Evolutionary conservation across 2,888 invertebrate species (phyloP).

Genomic region (Julus scandinavius): DNA sequence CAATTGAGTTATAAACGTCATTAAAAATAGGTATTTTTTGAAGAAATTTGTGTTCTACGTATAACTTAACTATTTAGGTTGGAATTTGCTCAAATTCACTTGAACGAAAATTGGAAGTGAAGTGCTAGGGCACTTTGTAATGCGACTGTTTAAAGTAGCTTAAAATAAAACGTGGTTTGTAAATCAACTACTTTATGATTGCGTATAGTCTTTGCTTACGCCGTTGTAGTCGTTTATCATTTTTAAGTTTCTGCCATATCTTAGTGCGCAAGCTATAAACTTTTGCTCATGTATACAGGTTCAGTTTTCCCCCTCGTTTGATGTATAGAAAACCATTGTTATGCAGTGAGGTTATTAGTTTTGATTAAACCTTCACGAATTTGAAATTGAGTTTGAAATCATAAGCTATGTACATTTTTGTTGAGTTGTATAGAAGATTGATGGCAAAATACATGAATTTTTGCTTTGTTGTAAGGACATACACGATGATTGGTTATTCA

Average conservation of each 20-base stretch:
- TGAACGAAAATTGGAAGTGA: neutral
- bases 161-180: conserved; percentile 18
- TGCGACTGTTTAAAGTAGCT: conserved; percentile 25
- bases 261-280: neutral
- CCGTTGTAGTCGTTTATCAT: conserved; percentile 24
- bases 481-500: too few species aligned
- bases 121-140: neutral
- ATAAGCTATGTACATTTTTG: neutral
- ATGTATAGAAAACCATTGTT: neutral
- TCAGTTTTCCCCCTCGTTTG: neutral
- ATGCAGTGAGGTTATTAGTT: conserved; percentile 5
- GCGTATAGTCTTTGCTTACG: neutral
- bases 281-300: neutral
- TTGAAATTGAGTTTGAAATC: neutral
- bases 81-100: neutral
- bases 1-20: neutral
- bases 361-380: conserved; percentile 4
- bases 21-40: neutral
- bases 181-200: conserved; percentile 32
- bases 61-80: neutral
- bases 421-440: neutral
- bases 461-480: too few species aligned
- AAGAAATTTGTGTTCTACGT: neutral
- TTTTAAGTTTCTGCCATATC: conserved; percentile 23
- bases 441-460: neutral